Percentiles rank a stretch among this genome's conserved stretches.
Conservation (phyloP, 2,113 vertebrate species). For the Calidris pugnax region DNA sequence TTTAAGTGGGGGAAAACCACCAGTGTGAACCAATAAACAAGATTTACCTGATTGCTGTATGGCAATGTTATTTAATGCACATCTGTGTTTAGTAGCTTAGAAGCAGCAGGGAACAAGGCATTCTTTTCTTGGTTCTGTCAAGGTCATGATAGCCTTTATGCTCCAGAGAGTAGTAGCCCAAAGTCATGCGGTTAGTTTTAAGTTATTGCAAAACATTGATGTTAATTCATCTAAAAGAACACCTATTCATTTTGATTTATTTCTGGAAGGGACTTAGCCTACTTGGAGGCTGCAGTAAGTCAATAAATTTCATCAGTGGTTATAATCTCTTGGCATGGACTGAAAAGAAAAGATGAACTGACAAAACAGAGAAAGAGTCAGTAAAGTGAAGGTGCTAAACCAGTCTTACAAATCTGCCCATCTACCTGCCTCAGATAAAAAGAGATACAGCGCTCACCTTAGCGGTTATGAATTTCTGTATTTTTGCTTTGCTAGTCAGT, state of each 20-base stretch:
- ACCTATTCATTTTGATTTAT: constrained; percentile 44
- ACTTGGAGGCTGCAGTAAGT: constrained; percentile 38
- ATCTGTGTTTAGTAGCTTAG: not conserved
- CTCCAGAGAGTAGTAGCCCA: not conserved
- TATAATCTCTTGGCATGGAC: constrained; percentile 26
- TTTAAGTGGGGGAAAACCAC: not conserved
- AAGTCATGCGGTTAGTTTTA: not conserved
- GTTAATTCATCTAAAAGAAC: constrained; percentile 49
- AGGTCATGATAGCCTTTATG: not conserved
- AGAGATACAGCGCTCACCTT: not conserved
- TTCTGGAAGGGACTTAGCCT: constrained; percentile 24
- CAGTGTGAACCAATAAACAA: constrained; percentile 7
- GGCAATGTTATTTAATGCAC: constrained; percentile 8
- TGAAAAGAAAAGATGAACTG: constrained; percentile 32
- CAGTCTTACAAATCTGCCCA: not conserved
- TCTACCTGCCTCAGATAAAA: not conserved
- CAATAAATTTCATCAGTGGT: constrained; percentile 63
- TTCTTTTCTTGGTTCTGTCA: not conserved
- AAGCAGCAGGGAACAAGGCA: not conserved
- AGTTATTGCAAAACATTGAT: constrained; percentile 17
- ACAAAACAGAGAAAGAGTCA: not conserved
- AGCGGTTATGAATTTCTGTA: not conserved
- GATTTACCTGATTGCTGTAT: not conserved
- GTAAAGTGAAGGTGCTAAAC: not conserved
- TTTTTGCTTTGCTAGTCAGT: not conserved